Conservation (phyloP, 2,797 vertebrate species). For the Cuniculus paca region DNA sequence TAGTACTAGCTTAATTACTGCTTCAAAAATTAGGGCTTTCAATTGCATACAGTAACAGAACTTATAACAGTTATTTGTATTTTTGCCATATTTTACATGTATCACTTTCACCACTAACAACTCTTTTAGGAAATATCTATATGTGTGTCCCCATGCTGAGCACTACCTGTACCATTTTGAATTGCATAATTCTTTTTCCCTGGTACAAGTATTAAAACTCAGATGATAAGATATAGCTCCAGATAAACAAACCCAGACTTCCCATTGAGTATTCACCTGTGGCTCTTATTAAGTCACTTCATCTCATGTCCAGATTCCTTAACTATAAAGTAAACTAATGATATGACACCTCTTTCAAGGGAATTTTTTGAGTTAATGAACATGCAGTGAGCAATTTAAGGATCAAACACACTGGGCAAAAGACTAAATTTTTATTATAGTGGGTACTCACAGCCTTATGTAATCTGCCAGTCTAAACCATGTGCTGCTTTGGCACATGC, state of each 20-base stretch:
- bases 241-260: constrained; percentile 4
- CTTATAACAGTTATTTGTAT: neutral
- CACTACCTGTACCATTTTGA: neutral
- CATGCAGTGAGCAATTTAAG: constrained; percentile 65
- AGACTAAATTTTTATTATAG: constrained; percentile 83
- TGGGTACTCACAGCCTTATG: constrained; percentile 59
- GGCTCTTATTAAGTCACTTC: neutral
- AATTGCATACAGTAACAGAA: neutral
- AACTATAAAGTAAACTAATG: constrained; percentile 60
- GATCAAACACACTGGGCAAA: constrained; percentile 81
- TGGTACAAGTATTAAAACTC: neutral
- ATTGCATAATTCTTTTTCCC: neutral
- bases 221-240: neutral
- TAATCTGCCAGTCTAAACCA: constrained; percentile 79
- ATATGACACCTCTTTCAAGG: constrained; percentile 60
- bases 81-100: neutral
- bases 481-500: constrained; percentile 78
- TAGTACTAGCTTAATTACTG: neutral
- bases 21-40: constrained; percentile 1
- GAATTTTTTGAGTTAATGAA: constrained; percentile 76
- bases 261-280: neutral
- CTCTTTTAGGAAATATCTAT: neutral
- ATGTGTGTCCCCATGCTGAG: neutral
- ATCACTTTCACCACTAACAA: neutral
- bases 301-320: neutral